Percentiles rank a stretch among this genome's conserved stretches.
phyloP scores from a whole-genome alignment of 1,140 invertebrate genomes.

The Patella vulgata region DNA sequence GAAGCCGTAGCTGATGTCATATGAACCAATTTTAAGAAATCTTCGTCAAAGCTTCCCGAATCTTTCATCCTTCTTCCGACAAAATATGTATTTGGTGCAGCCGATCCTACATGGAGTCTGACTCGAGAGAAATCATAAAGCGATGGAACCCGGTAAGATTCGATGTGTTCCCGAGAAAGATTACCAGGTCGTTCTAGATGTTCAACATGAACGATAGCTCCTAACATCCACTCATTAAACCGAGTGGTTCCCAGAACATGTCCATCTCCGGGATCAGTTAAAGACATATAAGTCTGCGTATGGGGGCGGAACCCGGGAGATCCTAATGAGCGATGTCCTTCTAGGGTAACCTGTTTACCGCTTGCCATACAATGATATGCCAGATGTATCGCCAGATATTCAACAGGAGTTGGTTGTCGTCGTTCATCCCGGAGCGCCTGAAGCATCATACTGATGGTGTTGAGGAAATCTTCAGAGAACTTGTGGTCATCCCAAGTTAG shows the following conservation, averaged over 20 bases:
- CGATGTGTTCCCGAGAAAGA: slow-evolving; percentile 11
- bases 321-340: slow-evolving; percentile 12
- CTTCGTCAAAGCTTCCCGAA: slow-evolving; percentile 15
- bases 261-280: slow-evolving; percentile 31
- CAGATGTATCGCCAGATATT: slow-evolving; percentile 26
- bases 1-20: slow-evolving; percentile 22
- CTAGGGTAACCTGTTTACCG: slow-evolving; percentile 19
- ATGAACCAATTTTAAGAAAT: slow-evolving; percentile 26
- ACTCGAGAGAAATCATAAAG: slow-evolving; percentile 25
- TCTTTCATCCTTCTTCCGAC: slow-evolving; percentile 11
- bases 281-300: slow-evolving; percentile 25
- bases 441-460: slow-evolving; percentile 12
- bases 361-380: slow-evolving; percentile 20
- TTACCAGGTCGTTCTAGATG: slow-evolving; percentile 15
- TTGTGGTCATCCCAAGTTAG: slow-evolving; percentile 24
- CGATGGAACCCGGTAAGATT: slow-evolving; percentile 21
- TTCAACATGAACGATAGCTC: slow-evolving; percentile 31
- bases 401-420: slow-evolving; percentile 26
- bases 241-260: slow-evolving; percentile 31
- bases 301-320: slow-evolving; percentile 29
- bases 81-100: slow-evolving; percentile 28
- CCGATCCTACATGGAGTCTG: slow-evolving; percentile 23
- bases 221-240: slow-evolving; percentile 29
- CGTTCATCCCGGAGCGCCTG: slow-evolving; percentile 23
- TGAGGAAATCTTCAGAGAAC: slow-evolving; percentile 8